Conservation (phyloP, 2,797 vertebrate species). For the Anguilla marmorata region DNA sequence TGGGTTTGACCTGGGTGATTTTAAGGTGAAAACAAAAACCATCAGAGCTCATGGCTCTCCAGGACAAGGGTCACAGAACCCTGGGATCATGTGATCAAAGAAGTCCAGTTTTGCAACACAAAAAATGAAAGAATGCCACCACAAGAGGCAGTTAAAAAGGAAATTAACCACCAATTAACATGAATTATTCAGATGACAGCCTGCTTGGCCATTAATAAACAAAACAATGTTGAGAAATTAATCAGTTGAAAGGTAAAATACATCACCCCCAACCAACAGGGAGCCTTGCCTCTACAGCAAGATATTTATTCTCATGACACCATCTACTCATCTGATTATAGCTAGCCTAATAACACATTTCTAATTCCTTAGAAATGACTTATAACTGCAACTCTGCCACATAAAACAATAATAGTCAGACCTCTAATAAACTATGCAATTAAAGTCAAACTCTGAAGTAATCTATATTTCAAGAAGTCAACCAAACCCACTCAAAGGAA, state of each 20-base stretch:
- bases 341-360: not conserved
- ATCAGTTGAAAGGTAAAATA: too few species aligned
- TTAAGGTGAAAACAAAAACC: not conserved
- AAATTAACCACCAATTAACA: not conserved
- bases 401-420: conserved; percentile 30
- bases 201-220: not conserved
- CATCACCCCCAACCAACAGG: not conserved
- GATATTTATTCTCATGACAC: not conserved
- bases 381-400: conserved; percentile 20
- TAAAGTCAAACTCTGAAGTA: not conserved
- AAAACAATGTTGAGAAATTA: not conserved
- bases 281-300: not conserved
- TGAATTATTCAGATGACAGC: not conserved
- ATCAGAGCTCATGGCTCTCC: not conserved
- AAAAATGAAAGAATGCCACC: not conserved
- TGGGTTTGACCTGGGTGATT: not conserved
- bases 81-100: not conserved
- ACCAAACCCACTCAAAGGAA: not conserved
- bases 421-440: conserved; percentile 33
- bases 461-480: not conserved
- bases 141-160: not conserved
- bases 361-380: not conserved
- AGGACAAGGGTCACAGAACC: not conserved
- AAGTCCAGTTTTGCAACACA: not conserved
- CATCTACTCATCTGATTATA: not conserved